phyloP scores from a whole-genome alignment of 2,888 invertebrate species.

The Leptinotarsa tumamoca region DNA sequence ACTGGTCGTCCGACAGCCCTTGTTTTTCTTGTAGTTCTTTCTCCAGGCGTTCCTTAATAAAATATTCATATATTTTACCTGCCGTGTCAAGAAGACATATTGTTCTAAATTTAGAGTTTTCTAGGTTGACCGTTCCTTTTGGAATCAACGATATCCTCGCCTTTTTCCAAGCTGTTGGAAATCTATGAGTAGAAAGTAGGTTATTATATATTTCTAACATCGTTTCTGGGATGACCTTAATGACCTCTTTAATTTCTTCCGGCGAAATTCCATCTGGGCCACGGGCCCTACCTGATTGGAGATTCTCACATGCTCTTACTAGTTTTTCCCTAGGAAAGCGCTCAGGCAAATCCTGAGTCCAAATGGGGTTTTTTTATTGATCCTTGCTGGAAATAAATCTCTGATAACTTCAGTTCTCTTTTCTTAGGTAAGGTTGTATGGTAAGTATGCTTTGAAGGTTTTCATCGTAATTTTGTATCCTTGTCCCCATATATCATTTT shows the following conservation, averaged over 20 bases:
- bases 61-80: neutral
- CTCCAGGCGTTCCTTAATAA: neutral
- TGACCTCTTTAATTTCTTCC: conserved; percentile 26
- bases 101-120: neutral
- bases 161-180: neutral
- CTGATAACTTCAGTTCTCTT: conserved; percentile 5
- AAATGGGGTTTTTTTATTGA: conserved; percentile 13
- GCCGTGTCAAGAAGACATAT: neutral
- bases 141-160: neutral
- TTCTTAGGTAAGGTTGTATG: neutral
- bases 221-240: conserved; percentile 2
- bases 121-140: neutral
- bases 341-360: conserved; percentile 1
- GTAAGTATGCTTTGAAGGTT: conserved; percentile 3
- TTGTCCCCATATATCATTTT: conserved; percentile 23
- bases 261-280: conserved; percentile 31
- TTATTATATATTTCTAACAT: neutral
- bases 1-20: neutral
- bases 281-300: conserved; percentile 28
- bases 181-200: neutral
- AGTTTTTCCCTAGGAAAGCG: conserved; percentile 22
- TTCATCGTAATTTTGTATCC: conserved; percentile 32
- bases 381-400: conserved; percentile 3
- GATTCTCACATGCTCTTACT: neutral
- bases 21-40: neutral